Evolutionary conservation across 2,113 vertebrate genomes (phyloP), one percentile per base, ranked within the genome.

Genomic region (Vidua macroura): DNA sequence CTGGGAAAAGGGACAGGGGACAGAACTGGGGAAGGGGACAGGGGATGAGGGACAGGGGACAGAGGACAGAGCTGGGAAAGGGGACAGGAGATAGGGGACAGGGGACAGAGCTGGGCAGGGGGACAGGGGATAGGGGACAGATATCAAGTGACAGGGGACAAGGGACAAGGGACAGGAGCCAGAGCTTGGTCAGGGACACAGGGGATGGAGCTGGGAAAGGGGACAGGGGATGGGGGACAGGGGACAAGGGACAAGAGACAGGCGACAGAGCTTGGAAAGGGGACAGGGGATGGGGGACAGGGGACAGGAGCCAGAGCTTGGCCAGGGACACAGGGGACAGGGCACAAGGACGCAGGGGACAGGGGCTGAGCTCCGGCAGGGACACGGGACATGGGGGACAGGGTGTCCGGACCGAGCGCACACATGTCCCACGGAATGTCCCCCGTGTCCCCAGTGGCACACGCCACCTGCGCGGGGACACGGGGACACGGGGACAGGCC

Each of bases 341-440:
- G 41, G 14, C 41, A 43, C 41, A 43, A 43, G 41, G 41, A 43
- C 41, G 41, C 41, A 43, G 33, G 73, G 33, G 27, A 62, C 58
- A 62, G 2, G 41, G 20, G 13, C 39, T 31, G 28, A 43, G 28
- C 39, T 43, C 9, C 39, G 28, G 35, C 35, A 37, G n/a, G 70
- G 56, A 60, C 73, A 48, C 7, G 15, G 51, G 73, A 59, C 55
- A 30, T 1, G 41, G 41, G 33, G 28, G 11, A 43, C 9, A 17
- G 28, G 11, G 48, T 9, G 27, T 6, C 31, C 10, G 3, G 20
- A 22, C 6, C 2, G 49, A 41, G 33, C 0, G 0, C 24, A 13
- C 41, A 10, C 27, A 0, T 8, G 13, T 1, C 28, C 21, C 13
- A 15, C 3, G 1, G 18, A 7, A 1, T 1, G 46, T 22, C 28